Evolutionary conservation across 2,113 vertebrate genomes (phyloP), one percentile per base, ranked within the genome.

Genomic region (Accipiter virgatus): DNA sequence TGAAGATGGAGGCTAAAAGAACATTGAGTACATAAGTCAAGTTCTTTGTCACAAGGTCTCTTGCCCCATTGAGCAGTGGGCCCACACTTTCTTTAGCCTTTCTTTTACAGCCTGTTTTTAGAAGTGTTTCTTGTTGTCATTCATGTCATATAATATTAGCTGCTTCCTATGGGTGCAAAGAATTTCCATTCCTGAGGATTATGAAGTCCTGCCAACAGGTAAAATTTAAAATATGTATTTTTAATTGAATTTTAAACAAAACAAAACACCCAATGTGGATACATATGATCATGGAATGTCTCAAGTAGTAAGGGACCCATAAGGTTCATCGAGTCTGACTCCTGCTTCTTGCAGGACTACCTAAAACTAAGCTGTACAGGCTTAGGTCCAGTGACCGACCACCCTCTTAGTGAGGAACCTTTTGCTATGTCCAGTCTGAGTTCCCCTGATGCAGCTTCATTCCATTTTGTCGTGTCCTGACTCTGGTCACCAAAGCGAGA

Each of bases 381-480:
- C 29, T 91, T 74, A 25, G 14, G 38, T 72, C 29, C 11, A 34
- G 40, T 48, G 25, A 21, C 31, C 1, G 2, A 22, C 25, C 18
- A 34, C 8, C 7, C 23, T 63, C 52, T 72, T 40, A 19, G 22
- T 68, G 40, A 62, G 40, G 38, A 67, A 26, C 16, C 7, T 50
- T 66, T 67, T 66, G 13, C 27, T 45, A n/a, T 31, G 29, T 59
- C 32, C 23, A 43, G 0, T 42, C 40, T 42, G 34, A 26, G 34
- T 86, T 66, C 17, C 9, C 8, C 34, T n/a, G 13, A 68, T 2
- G 5, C 34, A 55, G 29, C 61, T 61, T 80, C 52, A 26, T 74
- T 80, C 38, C 2, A 3, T 40, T 58, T 59, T 3, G 9, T 72
- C 0, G 0, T 47, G 36, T 45, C 10, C 26, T 43, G 2, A 55